A percentile compares a stretch with the other conserved stretches of the same genome.
Evolutionary conservation across 2,797 vertebrate genomes (phyloP).

Genomic region (Natrix natrix): DNA sequence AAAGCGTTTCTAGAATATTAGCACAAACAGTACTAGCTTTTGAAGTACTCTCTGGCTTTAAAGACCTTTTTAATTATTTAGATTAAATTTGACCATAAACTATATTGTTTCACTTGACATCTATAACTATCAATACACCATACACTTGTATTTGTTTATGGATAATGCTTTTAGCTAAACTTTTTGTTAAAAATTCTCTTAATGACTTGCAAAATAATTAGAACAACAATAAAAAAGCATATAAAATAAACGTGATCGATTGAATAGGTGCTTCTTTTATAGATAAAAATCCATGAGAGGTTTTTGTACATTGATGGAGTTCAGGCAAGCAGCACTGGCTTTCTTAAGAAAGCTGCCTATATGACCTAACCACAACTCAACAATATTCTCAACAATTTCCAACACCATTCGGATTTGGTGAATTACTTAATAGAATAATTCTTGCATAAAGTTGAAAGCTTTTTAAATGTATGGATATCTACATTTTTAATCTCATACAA

Average conservation of each 20-base stretch:
- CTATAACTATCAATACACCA: conserved; percentile 15
- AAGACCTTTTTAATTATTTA: conserved; percentile 56
- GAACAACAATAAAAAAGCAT: background rate
- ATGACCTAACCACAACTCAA: background rate
- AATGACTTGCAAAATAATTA: background rate
- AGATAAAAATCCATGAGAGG: background rate
- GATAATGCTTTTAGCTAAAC: background rate
- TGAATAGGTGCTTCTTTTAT: background rate
- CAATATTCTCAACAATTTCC: background rate
- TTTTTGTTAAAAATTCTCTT: background rate
- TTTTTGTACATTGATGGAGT: background rate
- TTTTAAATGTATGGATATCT: background rate
- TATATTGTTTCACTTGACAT: conserved; percentile 38
- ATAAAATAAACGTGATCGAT: background rate
- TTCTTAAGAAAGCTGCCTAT: background rate
- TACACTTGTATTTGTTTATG: background rate
- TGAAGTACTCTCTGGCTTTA: conserved; percentile 55
- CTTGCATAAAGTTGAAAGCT: background rate
- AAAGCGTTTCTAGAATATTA: conserved; percentile 22
- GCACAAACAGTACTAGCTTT: conserved; percentile 48
- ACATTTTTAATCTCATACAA: background rate
- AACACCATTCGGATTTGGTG: background rate
- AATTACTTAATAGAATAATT: conserved; percentile 26
- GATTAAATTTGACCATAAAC: conserved; percentile 41
- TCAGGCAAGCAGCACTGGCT: background rate